phyloP scores from a whole-genome alignment of 1,140 invertebrate genomes.

The Leptoteleia sp. region DNA sequence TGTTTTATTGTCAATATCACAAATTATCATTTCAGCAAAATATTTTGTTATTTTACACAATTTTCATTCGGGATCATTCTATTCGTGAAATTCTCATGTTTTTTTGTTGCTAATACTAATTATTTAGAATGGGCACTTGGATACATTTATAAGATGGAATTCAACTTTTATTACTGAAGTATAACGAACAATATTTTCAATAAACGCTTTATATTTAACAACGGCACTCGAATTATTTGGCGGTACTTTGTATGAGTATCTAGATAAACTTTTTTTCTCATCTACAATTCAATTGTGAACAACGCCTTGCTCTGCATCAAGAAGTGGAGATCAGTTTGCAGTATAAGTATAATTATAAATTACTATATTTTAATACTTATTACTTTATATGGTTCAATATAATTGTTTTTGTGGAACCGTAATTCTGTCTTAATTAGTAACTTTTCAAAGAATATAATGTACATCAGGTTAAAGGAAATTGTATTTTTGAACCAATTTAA shows the following conservation, averaged over 20 bases:
- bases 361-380: too few relatives aligned
- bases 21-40: background rate
- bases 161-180: background rate
- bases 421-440: too few relatives aligned
- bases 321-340: constrained; percentile 4
- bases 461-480: too few relatives aligned
- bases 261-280: background rate
- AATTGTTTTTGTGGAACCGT: too few relatives aligned
- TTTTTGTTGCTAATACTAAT: background rate
- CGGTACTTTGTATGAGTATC: constrained; percentile 26
- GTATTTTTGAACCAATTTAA: too few relatives aligned
- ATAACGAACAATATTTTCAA: background rate
- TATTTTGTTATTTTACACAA: constrained; percentile 52
- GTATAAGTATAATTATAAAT: constrained; percentile 29
- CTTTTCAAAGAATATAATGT: too few relatives aligned
- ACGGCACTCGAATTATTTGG: constrained; percentile 23
- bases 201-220: constrained; percentile 2
- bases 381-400: too few relatives aligned
- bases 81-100: background rate
- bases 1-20: too few relatives aligned
- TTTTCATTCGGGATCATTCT: background rate
- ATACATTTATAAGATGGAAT: too few relatives aligned
- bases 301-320: constrained; percentile 10
- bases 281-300: constrained; percentile 2
- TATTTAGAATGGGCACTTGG: background rate